Evolutionary conservation across 1,140 invertebrate genomes (phyloP).

Genomic region (Sinonovacula constricta): DNA sequence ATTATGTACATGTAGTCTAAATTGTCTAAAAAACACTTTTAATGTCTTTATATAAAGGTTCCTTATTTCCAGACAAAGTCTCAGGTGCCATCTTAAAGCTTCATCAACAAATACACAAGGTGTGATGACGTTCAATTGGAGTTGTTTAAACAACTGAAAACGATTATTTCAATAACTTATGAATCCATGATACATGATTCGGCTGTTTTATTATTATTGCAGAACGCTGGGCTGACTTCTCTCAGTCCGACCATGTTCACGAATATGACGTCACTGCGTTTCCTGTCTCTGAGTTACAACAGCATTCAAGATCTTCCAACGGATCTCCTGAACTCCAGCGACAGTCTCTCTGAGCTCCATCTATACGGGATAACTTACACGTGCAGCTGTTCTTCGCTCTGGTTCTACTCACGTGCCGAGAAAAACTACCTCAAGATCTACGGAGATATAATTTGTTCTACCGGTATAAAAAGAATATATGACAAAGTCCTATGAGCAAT

Average conservation of each 20-base stretch:
- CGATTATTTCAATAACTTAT: not conserved
- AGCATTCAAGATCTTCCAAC: slow-evolving; percentile 2
- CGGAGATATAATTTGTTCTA: slow-evolving; percentile 26
- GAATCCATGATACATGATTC: no score
- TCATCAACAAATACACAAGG: not conserved
- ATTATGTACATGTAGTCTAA: no score
- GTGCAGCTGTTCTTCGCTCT: slow-evolving; percentile 23
- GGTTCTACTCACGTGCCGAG: slow-evolving; percentile 3
- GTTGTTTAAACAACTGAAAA: not conserved
- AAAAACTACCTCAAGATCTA: slow-evolving; percentile 21
- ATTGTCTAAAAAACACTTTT: no score
- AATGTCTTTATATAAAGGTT: not conserved
- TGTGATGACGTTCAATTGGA: not conserved
- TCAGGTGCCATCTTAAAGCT: not conserved
- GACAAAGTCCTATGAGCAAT: no score
- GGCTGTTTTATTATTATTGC: not conserved
- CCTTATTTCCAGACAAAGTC: not conserved
- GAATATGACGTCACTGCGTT: slow-evolving; percentile 12
- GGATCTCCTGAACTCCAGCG: slow-evolving; percentile 1
- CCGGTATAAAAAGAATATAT: no score
- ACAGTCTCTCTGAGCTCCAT: slow-evolving; percentile 28
- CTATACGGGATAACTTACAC: slow-evolving; percentile 13
- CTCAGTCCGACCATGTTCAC: not conserved
- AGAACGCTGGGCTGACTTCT: slow-evolving; percentile 3
- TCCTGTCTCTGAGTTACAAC: slow-evolving; percentile 28